Evolutionary conservation across 1,140 invertebrate genomes (phyloP).

Genomic region (Stegodyphus mimosarum): DNA sequence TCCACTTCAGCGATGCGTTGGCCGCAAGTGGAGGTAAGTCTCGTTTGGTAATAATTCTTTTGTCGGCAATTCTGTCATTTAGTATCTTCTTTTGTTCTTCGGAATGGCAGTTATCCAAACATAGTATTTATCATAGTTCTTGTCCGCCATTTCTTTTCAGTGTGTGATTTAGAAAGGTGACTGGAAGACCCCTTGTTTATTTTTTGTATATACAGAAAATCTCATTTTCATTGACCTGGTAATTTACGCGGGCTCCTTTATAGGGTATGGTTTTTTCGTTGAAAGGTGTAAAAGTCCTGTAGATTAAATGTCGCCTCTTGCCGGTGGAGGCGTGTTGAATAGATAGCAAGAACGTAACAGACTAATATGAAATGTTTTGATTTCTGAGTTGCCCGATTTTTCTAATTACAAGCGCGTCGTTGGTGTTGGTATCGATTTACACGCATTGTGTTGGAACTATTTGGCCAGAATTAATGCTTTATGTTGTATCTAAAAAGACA

Average conservation of each 20-base stretch:
- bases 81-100: too few species aligned
- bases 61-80: not conserved
- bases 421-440: too few species aligned
- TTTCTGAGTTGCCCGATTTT: not conserved
- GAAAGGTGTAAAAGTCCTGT: not conserved
- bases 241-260: constrained; percentile 6
- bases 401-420: not conserved
- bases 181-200: not conserved
- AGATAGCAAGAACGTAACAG: not conserved
- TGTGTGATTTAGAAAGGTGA: not conserved
- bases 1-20: constrained; percentile 55
- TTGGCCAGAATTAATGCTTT: too few species aligned
- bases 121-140: not conserved
- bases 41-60: not conserved
- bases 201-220: not conserved
- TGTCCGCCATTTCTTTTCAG: not conserved
- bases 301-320: not conserved
- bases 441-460: too few species aligned
- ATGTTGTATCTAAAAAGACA: too few species aligned
- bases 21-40: constrained; percentile 36
- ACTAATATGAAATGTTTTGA: not conserved
- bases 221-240: not conserved
- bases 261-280: not conserved
- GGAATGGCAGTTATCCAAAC: too few species aligned
- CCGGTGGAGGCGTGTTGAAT: not conserved